Base-by-base conservation (phyloP, 2,113 vertebrate species). In the Gopherus flavomarginatus region DNA sequence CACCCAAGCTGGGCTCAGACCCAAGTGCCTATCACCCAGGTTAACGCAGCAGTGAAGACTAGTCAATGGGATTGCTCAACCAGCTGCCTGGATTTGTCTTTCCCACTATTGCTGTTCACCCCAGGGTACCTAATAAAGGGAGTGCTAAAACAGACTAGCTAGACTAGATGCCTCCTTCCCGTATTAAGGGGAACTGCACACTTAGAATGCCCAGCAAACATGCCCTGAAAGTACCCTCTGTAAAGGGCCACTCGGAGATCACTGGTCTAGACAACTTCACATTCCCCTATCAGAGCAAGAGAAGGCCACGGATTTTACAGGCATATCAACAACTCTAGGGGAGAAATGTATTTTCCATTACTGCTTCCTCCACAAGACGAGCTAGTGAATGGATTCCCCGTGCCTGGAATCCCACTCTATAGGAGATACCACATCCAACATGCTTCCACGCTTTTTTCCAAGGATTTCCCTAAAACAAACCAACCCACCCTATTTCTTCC, bases 401-500 rank as follows among this genome's bases (percentile, higher is more conserved):
- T 24, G 9, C 22, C n/a, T 42, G 21, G n/a, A 75, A 22, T 10
- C 19, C n/a, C 19, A 6, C 42, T 8, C 38, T 31, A 24, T 3
- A 9, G 8, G 19, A 5, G 0, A 14, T 27, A 26, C 11, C 80
- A 56, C 50, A 57, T 24, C 8, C 10, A 11, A 3, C 27, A 31
- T 78, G 7, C 57, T n/a, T 49, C 65, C 65, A 42, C n/a, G 11
- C 49, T 69, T 91, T 31, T 52, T 49, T 87, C 80, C 19, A 84
- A 42, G 62, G 42, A 31, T 78, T 8, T 2, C 38, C 59, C 56
- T 52, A 85, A 86, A 24, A 49, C 50, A 65, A 56, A 21, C 5
- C 47, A 54, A 54, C 38, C 54, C 14, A 35, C 0, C 22, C 19
- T n/a, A 44, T 31, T 65, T 19, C 50, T 53, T 22, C 44, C 72